Evolutionary conservation across 2,113 vertebrate species (phyloP).

Genomic region (Psilopsiagon aymara): DNA sequence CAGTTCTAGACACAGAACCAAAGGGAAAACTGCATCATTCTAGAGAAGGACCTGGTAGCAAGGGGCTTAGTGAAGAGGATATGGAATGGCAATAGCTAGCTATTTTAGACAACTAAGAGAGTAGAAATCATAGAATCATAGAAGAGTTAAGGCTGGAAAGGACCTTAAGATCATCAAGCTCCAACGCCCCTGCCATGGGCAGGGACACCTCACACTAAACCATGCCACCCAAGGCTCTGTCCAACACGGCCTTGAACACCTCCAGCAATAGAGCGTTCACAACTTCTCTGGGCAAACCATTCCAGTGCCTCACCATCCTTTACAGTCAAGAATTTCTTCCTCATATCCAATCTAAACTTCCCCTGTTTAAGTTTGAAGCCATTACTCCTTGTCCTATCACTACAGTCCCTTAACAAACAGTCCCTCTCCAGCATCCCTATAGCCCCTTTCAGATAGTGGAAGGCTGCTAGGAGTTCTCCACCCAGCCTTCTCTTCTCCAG

Average conservation of each 20-base stretch:
- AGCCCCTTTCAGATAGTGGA: background rate
- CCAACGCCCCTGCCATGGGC: too few relatives aligned
- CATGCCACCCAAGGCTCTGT: too few relatives aligned
- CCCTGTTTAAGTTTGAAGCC: background rate
- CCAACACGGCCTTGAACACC: too few relatives aligned
- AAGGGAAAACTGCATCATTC: background rate
- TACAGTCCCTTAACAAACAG: background rate
- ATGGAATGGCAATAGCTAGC: background rate
- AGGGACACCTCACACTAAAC: too few relatives aligned
- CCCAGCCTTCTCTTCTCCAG: background rate
- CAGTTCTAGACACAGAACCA: background rate
- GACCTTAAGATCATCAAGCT: background rate
- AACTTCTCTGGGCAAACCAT: too few relatives aligned
- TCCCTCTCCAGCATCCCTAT: background rate
- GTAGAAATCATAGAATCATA: background rate
- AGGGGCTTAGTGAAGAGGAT: background rate
- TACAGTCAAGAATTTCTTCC: background rate
- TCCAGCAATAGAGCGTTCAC: too few relatives aligned
- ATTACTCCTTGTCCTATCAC: background rate
- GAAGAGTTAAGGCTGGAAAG: background rate
- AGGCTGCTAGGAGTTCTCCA: background rate
- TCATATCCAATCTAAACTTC: background rate
- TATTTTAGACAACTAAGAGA: background rate
- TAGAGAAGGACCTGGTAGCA: background rate
- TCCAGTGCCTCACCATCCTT: too few relatives aligned